Base-by-base conservation (phyloP, 2,888 invertebrate genomes). In the Cepaea hortensis region DNA sequence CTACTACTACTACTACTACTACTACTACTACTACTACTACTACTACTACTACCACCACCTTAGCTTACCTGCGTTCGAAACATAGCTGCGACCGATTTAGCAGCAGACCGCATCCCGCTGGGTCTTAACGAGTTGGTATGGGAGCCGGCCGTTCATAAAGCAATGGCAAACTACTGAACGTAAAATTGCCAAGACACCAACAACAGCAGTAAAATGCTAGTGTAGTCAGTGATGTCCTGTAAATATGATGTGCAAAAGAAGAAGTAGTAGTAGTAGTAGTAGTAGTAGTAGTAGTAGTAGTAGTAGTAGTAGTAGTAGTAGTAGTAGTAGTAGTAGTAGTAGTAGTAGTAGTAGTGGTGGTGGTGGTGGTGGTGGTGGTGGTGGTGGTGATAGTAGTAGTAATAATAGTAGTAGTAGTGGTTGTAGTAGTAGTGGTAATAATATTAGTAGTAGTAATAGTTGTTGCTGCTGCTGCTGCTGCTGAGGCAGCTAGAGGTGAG, bases 281-380 rank as follows among this genome's bases (percentile, higher is more conserved):
- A 82, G 82, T 82, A 82, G 48, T 82, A 82, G 82, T 82, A 72
- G 70, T 82, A 82, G 82, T 82, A 70, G 82, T 82, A 82, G 70
- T 82, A 82, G 70, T 82, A 82, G 82, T 82, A 82, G 82, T 82
- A 82, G 70, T 82, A 82, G 82, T 82, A 82, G 82, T 82, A 82
- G 82, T 82, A 82, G 82, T 82, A 82, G 82, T 82, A 82, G 82
- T 82, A 82, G 82, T 82, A 82, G 68, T 70, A 82, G 70, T 82
- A 82, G 70, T 82, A 70, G 82, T 82, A 72, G 82, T 82, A 82
- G 70, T 70, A 82, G 72, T 70, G 70, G 70, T 82, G 70, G 82
- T 70, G 70, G 82, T 82, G 70, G 82, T 70, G 70, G 70, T 70
- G 68, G 82, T 70, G 3, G 82, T 70, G 70, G 82, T 70, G 70